Base-by-base conservation (phyloP, 2,797 vertebrate genomes). In the Gadopsis bispinosus region DNA sequence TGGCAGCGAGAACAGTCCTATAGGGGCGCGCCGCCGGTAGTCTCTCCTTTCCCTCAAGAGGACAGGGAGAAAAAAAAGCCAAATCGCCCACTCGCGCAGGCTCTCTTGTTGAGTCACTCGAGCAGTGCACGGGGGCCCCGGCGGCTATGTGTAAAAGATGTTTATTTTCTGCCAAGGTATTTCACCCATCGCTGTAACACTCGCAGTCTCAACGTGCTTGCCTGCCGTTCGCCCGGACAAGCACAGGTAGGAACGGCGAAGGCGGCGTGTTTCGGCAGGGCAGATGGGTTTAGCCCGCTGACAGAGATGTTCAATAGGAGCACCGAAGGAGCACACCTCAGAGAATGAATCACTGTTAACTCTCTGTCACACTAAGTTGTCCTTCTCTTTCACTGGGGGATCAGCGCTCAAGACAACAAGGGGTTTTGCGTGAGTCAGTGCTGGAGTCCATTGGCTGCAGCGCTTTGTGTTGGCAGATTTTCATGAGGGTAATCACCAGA, bases 211-310 rank as follows among this genome's bases (percentile, higher is more conserved):
- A 67, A 56, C 31, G 37, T 22, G 50, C 73, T 77, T 14, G 53
- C 31, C 55, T 47, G 81, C 60, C 5, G 65, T 78, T 53, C 81
- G 92, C 69, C 90, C 91, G 69, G 87, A 87, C 92, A 92, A 77
- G 91, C 82, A 43, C 62, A 65, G 73, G 81, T 75, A 80, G 89
- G 82, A 83, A 65, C 20, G 48, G 77, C 31, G 31, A 69, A 29
- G 77, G 66, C 41, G 45, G 77, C 92, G 31, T 92, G 92, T 92
- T 86, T 41, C 55, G 87, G 81, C 92, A 91, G 54, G 73, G 77
- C 56, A 26, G 65, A 82, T n/a, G 67, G 73, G 37, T 65, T 88
- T 47, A 85, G 58, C 76, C 73, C 39, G 7, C 87, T 84, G 84
- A 83, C 87, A 82, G 83, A 67, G 33, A 83, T 68, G 68, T 77